phyloP scores from a whole-genome alignment of 2,797 vertebrate species.

The Hippoglossus hippoglossus region DNA sequence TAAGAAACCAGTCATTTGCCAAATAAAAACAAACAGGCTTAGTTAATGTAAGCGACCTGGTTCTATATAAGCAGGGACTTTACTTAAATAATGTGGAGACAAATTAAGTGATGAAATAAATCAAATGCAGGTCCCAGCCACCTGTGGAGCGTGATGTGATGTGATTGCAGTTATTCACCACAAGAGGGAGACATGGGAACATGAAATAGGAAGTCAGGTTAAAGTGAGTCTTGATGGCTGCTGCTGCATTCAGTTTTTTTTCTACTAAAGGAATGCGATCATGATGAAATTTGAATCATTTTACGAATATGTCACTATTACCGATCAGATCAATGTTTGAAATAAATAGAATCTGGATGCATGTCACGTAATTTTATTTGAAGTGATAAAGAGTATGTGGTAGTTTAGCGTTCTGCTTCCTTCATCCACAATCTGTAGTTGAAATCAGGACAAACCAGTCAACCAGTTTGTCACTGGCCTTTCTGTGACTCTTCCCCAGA shows the following conservation, averaged over 20 bases:
- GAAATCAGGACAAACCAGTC: slow-evolving; percentile 19
- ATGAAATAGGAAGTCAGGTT: slow-evolving; percentile 9
- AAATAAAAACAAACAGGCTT: too few relatives aligned
- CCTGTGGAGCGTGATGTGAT: slow-evolving; percentile 40
- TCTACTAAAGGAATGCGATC: too few relatives aligned
- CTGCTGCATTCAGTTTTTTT: not conserved
- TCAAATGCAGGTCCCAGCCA: not conserved
- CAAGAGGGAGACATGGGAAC: slow-evolving; percentile 62
- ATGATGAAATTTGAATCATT: too few relatives aligned
- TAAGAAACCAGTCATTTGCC: too few relatives aligned
- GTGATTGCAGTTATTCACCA: slow-evolving; percentile 55
- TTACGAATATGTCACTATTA: not conserved
- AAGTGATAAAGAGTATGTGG: not conserved
- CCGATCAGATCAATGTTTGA: not conserved
- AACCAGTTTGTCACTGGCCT: slow-evolving; percentile 22
- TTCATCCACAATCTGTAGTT: slow-evolving; percentile 14
- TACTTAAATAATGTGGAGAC: not conserved
- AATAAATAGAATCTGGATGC: too few relatives aligned
- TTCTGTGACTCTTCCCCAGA: slow-evolving; percentile 33
- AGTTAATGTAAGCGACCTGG: not conserved
- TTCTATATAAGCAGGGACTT: not conserved
- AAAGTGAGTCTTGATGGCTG: not conserved
- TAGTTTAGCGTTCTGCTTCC: not conserved
- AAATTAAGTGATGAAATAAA: not conserved
- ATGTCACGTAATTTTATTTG: not conserved